Base-by-base conservation (phyloP, 2,113 vertebrate genomes). In the Perca schrenkii region DNA sequence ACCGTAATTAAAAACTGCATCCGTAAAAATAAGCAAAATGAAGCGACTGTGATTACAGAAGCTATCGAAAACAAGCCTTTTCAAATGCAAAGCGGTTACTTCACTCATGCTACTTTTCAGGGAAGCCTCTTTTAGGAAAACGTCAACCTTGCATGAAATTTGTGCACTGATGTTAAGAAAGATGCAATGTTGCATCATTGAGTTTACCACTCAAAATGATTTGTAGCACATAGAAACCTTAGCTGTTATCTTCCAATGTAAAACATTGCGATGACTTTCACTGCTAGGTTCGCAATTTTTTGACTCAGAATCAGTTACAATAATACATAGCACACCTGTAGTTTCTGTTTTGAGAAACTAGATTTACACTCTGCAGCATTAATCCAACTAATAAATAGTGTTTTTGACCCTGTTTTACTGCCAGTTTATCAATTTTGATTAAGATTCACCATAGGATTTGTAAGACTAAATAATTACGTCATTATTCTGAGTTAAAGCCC, bases 201-300 rank as follows among this genome's bases (percentile, higher is more conserved):
- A 84, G 60, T 8, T 10, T 25, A 67, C 71, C 77, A 74, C 80
- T 82, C 57, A 61, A 50, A 79, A 22, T 36, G 77, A 87, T 86
- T 80, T 76, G 56, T 34, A 28, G 15, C 43, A 50, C 43, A 81
- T 28, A 49, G 22, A 80, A 53, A 60, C 60, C 21, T 52, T 31
- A 21, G 70, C 83, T 86, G 76, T 86, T 19, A 68, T 83, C 34
- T 57, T 70, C 56, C 19, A 73, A 46, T 76, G n/a, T 49, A 71
- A 84, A 78, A 69, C 46, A 61, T 15, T 74, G 22, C 67, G 65
- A 76, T n/a, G 31, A 31, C 53, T 57, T 54, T 82, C 46, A 67
- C 62, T 62, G 5, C 40, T 43, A 43, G 40, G 40, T 10, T 43
- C 0, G 11, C 40, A 43, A 40, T 40, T 2, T 40, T 40, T 10